Evolutionary conservation across 2,888 invertebrate species (phyloP).

Genomic region (Rhaphigaster nebulosa): DNA sequence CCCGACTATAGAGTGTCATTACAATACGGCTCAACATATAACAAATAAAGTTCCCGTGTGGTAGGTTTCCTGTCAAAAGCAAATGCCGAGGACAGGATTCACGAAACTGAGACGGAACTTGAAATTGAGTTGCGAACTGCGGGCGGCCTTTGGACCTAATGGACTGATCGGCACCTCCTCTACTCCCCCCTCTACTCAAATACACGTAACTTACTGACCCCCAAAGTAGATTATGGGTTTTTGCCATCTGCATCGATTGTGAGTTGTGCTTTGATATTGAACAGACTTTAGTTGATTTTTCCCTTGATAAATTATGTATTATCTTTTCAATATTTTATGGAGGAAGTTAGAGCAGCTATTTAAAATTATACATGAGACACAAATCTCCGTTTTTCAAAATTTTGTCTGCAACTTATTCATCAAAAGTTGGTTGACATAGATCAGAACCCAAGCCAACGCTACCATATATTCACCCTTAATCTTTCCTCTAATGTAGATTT

Average conservation of each 20-base stretch:
- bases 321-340: no score
- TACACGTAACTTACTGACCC: conserved; percentile 25
- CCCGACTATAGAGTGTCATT: background rate
- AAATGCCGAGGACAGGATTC: background rate
- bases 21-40: background rate
- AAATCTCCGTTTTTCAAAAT: no score
- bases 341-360: no score
- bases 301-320: no score
- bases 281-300: no score
- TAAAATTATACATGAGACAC: no score
- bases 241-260: background rate
- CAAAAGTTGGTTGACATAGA: no score
- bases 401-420: no score
- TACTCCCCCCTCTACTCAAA: background rate
- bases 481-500: no score
- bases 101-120: conserved; percentile 6
- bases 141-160: background rate
- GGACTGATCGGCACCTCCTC: conserved; percentile 9
- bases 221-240: background rate
- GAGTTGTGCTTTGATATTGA: background rate
- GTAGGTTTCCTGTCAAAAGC: background rate
- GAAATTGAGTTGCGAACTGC: conserved; percentile 15
- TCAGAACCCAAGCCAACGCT: no score
- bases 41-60: background rate
- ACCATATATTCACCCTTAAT: no score